Percentiles rank a stretch among this genome's conserved stretches.
Evolutionary conservation across 1,140 invertebrate genomes (phyloP).

Genomic region (Caenorhabditis inopinata): DNA sequence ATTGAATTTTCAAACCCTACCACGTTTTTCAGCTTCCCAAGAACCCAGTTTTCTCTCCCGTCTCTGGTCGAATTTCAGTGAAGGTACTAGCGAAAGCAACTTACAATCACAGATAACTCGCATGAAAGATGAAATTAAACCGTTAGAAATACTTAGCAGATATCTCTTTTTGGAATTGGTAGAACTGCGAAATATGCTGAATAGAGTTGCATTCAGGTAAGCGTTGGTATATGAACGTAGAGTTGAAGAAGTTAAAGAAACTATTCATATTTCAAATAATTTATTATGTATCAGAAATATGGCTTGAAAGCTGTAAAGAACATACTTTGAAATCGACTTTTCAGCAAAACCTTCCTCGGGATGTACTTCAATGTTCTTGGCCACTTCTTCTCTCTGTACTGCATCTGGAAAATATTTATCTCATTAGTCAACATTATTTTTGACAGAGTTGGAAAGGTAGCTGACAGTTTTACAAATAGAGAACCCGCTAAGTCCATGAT

Average conservation of each 20-base stretch:
- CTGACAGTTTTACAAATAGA: not conserved
- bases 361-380: slow-evolving; percentile 98
- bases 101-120: not conserved
- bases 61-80: not conserved
- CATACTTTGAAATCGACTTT: slow-evolving; percentile 67
- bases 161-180: slow-evolving; percentile 94
- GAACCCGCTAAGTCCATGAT: too few species aligned
- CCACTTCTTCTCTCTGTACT: slow-evolving; percentile 97
- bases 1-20: too few species aligned
- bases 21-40: slow-evolving; percentile 56
- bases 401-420: slow-evolving; percentile 98
- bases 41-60: slow-evolving; percentile 50
- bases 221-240: not conserved
- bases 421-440: slow-evolving; percentile 89
- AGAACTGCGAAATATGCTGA: slow-evolving; percentile 85
- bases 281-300: too few species aligned
- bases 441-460: slow-evolving; percentile 76
- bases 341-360: slow-evolving; percentile 86
- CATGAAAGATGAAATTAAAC: slow-evolving; percentile 76
- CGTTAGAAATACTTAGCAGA: slow-evolving; percentile 84
- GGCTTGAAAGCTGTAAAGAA: slow-evolving; percentile 87
- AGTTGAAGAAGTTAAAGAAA: too few species aligned
- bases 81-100: not conserved
- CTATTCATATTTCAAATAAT: too few species aligned
- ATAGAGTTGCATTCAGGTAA: not conserved